These are phyloP conservation scores for Leptinotarsa peninsularis DNA, from an alignment of 2,888 invertebrate genomes.

Conservation along the genomic window DNA sequence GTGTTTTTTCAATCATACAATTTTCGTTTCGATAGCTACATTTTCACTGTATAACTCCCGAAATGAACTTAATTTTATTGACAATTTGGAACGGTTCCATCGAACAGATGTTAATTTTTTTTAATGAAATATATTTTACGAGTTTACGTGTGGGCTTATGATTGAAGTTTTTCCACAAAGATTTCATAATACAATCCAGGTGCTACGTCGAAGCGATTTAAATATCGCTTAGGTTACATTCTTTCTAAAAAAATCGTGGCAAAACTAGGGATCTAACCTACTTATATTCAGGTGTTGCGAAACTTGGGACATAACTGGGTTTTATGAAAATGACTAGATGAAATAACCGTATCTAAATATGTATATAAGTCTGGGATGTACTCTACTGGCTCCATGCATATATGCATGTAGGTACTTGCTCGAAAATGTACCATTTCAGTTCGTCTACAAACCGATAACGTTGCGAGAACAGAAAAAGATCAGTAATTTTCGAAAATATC, in stretches of 20 bases:
- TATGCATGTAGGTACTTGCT: conserved; percentile 60
- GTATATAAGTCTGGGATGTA: conserved; percentile 63
- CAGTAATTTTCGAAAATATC: neutral
- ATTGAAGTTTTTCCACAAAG: conserved; percentile 43
- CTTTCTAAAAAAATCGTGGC: neutral
- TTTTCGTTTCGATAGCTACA: neutral
- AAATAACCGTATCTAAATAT: conserved; percentile 58
- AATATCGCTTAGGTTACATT: conserved; percentile 25
- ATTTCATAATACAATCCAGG: conserved; percentile 37
- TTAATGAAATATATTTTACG: conserved; percentile 50
- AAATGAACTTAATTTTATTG: conserved; percentile 37
- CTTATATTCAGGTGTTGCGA: neutral
- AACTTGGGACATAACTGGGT: neutral
- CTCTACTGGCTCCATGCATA: conserved; percentile 63
- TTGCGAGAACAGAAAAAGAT: neutral
- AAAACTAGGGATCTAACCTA: conserved; percentile 8
- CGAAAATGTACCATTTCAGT: conserved; percentile 57
- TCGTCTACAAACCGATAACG: conserved; percentile 13
- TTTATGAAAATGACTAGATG: conserved; percentile 13
- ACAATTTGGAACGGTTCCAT: conserved; percentile 54
- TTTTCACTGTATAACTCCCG: neutral
- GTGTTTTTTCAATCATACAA: neutral
- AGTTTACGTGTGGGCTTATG: conserved; percentile 47
- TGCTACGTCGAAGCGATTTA: conserved; percentile 19
- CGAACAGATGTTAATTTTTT: conserved; percentile 57